These are phyloP conservation scores for Phenacoccus solenopsis DNA, from an alignment of 1,140 invertebrate genomes.

Conservation along the genomic window DNA sequence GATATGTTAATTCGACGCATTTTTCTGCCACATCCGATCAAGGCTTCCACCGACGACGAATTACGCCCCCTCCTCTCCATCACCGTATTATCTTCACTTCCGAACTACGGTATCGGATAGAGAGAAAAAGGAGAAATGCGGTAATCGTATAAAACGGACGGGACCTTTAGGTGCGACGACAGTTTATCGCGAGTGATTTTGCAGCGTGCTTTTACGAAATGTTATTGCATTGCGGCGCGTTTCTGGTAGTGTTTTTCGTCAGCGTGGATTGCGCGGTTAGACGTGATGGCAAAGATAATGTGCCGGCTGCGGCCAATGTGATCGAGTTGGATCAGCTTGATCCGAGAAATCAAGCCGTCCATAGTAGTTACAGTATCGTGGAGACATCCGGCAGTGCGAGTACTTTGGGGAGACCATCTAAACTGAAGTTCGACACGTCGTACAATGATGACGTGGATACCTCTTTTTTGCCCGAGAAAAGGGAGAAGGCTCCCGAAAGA, in stretches of 20 bases:
- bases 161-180: background rate
- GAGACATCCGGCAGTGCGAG: slow-evolving; percentile 20
- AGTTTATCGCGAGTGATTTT: no score
- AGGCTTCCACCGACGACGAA: background rate
- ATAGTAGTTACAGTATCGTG: slow-evolving; percentile 22
- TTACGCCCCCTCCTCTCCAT: background rate
- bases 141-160: background rate
- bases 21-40: background rate
- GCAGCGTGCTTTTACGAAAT: no score
- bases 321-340: background rate
- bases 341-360: background rate
- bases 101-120: no score
- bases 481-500: no score
- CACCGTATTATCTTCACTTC: no score
- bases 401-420: no score
- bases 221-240: no score
- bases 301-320: background rate
- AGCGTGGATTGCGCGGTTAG: background rate
- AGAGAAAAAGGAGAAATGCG: background rate
- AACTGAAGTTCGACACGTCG: background rate
- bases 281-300: background rate
- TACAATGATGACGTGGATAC: background rate
- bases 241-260: background rate
- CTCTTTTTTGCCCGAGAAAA: no score
- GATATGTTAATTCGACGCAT: background rate